phyloP scores from a whole-genome alignment of 1,140 invertebrate species.

The Brachystomella parvula region DNA sequence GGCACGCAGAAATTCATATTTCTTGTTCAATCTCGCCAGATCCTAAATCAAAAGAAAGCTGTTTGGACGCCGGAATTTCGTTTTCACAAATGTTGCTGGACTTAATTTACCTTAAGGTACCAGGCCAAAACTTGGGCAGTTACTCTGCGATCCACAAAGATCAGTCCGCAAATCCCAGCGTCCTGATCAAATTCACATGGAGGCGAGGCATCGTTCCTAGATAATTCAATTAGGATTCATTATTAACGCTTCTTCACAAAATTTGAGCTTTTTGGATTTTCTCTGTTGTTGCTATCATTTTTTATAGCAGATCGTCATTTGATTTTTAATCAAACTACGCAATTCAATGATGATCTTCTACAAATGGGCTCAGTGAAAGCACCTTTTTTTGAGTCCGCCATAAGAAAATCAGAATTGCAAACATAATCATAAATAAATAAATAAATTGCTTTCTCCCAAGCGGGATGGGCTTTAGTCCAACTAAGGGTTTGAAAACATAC shows the following conservation, averaged over 20 bases:
- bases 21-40: neutral
- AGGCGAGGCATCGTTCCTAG: neutral
- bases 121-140: slow-evolving; percentile 69
- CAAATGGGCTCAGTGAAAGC: too few relatives aligned
- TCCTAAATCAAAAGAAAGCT: neutral
- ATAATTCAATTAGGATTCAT: neutral
- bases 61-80: too few relatives aligned
- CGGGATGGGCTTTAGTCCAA: too few relatives aligned
- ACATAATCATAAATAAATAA: too few relatives aligned
- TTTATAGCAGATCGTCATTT: neutral
- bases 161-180: slow-evolving; percentile 57
- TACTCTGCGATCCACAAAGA: slow-evolving; percentile 71
- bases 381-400: too few relatives aligned
- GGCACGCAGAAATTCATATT: slow-evolving; percentile 50
- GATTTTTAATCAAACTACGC: neutral
- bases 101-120: slow-evolving; percentile 53
- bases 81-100: too few relatives aligned
- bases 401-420: too few relatives aligned
- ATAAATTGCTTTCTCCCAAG: too few relatives aligned
- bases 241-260: neutral
- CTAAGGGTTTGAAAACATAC: too few relatives aligned
- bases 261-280: neutral
- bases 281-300: neutral
- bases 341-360: too few relatives aligned
- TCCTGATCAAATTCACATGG: too few relatives aligned